Evolutionary conservation across 2,113 vertebrate species (phyloP), one percentile per base, ranked within the genome.

Genomic region (Melanostigma gelatinosum): DNA sequence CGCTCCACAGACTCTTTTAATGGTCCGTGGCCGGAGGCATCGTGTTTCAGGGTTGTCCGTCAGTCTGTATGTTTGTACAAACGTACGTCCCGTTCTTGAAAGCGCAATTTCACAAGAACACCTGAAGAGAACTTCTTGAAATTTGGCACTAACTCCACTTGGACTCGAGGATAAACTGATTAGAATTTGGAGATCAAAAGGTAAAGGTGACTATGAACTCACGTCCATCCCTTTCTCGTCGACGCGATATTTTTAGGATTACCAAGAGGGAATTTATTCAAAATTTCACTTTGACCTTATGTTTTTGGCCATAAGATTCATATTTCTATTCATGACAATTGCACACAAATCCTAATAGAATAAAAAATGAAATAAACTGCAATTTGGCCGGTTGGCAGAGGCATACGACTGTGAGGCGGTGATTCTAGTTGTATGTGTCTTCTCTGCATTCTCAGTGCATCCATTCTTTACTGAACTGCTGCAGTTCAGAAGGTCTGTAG

Each of bases 401-500:
- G 24, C 24, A 57, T 29, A 13, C 13, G 24, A 15, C 24, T 58
- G 55, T 13, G 12, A 27, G 24, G 55, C 12, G 12, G 4, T 58
- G 12, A 29, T 58, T 57, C 54, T 29, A 29, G 24, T 66, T 77
- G 40, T 16, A 77, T 73, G 54, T 34, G 60, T 62, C 67, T n/a
- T 57, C 58, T 63, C 44, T 64, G 48, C 20, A 27, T 70, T 42
- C 68, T 54, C 20, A 46, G 11, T 61, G 6, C 24, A 44, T 79
- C 62, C 65, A 46, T 24, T 61, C 34, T 54, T 58, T 20, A 44
- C 20, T 36, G 54, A 61, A 52, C 29, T 57, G 63, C 76, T 80
- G 63, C 72, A 66, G 55, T 75, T 67, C 73, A 66, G 34, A 57
- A 44, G 15, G 36, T 72, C 24, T 58, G 48, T 57, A 72, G 61